Evolutionary conservation across 2,888 invertebrate species (phyloP).

Genomic region (Tipula helvola): DNA sequence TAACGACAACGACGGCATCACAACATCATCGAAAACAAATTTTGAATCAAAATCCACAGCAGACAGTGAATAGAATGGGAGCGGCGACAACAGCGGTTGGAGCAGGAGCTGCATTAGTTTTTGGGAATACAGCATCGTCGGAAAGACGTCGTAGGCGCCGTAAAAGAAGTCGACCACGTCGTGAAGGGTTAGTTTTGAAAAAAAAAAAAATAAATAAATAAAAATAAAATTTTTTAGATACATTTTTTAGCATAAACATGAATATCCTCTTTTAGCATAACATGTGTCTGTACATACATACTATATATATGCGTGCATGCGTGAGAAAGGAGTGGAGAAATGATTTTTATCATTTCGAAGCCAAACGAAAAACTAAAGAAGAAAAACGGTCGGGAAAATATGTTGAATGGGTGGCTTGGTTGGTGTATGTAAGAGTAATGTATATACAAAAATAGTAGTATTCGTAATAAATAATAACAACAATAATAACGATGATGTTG

Average conservation of each 20-base stretch:
- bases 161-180: constrained; percentile 31
- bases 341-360: background rate
- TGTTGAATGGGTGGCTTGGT: background rate
- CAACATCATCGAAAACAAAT: background rate
- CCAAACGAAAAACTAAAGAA: background rate
- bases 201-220: background rate
- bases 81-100: constrained; percentile 4
- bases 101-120: background rate
- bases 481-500: background rate
- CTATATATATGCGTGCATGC: background rate
- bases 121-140: constrained; percentile 28
- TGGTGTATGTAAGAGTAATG: background rate
- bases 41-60: background rate
- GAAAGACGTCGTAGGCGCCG: constrained; percentile 31
- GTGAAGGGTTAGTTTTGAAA: constrained; percentile 24
- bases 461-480: background rate
- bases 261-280: background rate
- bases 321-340: constrained; percentile 5
- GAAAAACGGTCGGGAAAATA: background rate
- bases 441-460: background rate
- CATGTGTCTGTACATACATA: background rate
- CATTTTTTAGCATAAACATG: background rate
- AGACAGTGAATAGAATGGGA: background rate
- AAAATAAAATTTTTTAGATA: background rate
- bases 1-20: constrained; percentile 24